Conservation (phyloP, 2,797 vertebrate species). For the Betta splendens region DNA sequence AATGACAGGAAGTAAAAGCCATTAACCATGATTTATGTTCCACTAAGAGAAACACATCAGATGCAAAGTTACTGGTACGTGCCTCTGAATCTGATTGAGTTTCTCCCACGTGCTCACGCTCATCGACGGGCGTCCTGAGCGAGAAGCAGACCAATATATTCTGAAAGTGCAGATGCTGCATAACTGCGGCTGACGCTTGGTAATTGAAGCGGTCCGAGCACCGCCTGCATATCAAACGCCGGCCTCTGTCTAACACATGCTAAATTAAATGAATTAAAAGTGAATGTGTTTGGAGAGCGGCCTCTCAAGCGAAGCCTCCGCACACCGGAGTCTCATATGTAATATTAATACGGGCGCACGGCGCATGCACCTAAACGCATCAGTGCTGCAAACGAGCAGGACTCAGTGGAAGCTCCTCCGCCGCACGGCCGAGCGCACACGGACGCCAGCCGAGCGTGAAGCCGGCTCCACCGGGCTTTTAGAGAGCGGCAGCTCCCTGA, state of each 20-base stretch:
- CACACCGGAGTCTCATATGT: conserved; percentile 28
- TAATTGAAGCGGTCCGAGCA: conserved; percentile 70
- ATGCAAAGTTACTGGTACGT: not conserved
- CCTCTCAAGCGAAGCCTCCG: conserved; percentile 46
- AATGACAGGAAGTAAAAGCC: too few relatives aligned
- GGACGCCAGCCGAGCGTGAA: conserved; percentile 17
- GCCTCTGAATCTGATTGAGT: not conserved
- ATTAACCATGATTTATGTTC: too few relatives aligned
- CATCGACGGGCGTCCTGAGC: conserved; percentile 34
- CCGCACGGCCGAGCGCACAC: conserved; percentile 17
- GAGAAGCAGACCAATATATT: conserved; percentile 39
- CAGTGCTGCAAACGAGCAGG: conserved; percentile 2
- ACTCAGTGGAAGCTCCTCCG: conserved; percentile 8
- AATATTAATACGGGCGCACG: conserved; percentile 45
- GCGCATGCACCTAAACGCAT: conserved; percentile 4
- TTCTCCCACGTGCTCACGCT: not conserved
- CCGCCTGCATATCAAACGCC: conserved; percentile 49
- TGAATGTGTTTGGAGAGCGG: conserved; percentile 58
- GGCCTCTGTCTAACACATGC: conserved; percentile 40
- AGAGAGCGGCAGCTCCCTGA: not conserved
- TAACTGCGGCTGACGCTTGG: conserved; percentile 60
- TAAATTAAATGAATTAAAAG: conserved; percentile 64
- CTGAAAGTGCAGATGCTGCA: conserved; percentile 53
- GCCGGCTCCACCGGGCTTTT: not conserved
- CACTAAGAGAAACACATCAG: too few relatives aligned